A percentile compares a stretch with the other conserved stretches of the same genome.
Conservation (phyloP, 2,113 vertebrate species). For the Psammodynastes pulverulentus region DNA sequence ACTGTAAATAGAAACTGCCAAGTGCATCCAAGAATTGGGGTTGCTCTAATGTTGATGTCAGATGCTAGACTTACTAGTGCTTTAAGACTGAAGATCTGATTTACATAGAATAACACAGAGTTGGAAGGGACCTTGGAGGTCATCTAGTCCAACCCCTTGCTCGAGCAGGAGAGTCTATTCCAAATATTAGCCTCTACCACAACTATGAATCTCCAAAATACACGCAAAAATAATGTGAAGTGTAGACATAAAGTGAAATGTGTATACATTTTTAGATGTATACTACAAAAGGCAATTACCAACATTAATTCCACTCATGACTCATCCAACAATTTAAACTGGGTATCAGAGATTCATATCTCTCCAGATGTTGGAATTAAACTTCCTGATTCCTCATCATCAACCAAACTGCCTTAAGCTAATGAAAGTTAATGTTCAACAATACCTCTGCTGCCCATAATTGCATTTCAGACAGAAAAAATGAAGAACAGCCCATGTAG, state of each 20-base stretch:
- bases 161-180: too few relatives aligned
- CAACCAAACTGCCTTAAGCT: not conserved
- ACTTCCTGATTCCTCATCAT: not conserved
- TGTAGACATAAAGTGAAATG: too few relatives aligned
- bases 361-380: not conserved
- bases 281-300: not conserved
- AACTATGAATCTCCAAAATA: not conserved
- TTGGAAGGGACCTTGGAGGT: too few relatives aligned
- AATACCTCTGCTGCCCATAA: not conserved
- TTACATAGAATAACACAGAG: too few relatives aligned
- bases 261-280: not conserved
- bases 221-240: not conserved
- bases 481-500: not conserved
- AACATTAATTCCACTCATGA: not conserved
- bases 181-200: too few relatives aligned
- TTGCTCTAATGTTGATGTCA: not conserved
- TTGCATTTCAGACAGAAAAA: not conserved
- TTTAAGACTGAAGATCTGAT: not conserved
- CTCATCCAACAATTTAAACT: not conserved
- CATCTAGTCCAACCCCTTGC: too few relatives aligned
- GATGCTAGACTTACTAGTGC: not conserved
- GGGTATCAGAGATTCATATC: not conserved
- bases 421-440: not conserved
- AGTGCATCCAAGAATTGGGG: not conserved
- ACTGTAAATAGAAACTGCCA: not conserved